Base-by-base conservation (phyloP, 2,113 vertebrate species). In the Ursus arctos region DNA sequence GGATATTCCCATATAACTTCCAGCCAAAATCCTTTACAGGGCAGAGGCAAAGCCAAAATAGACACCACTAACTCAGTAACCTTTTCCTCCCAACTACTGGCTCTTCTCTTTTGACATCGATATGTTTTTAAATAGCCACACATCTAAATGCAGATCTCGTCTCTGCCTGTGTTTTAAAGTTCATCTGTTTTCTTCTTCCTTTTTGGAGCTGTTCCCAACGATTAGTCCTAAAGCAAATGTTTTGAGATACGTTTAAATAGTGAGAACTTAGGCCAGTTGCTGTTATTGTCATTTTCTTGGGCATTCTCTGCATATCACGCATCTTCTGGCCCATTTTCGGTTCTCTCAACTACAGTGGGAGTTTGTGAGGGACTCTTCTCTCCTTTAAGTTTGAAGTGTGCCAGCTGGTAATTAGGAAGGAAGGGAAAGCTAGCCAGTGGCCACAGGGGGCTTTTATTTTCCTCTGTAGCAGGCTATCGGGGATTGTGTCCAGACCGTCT, bases 1-100 rank as follows among this genome's bases (percentile, higher is more conserved):
- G 67, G 43, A 69, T 94, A 89, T 97, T 88, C 81, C 85, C 47
- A 72, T 67, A 49, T 82, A 81, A 80, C 13, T 81, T 89, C 86
- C 18, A 84, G 55, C 57, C 79, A 96, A 93, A 84, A 76, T 87
- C 14, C 67, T 91, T 92, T 76, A 43, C 31, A 85, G 2, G 31
- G 7, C 65, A 96, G 84, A 91, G 7, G 11, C 65, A 91, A 94
- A 94, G 26, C 90, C 77, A 69, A 40, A 97, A 51, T 15, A 95
- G 51, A 95, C 19, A 55, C 13, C 0, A 21, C 7, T 81, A 79
- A 91, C 69, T 86, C 69, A 85, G 10, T 92, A 63, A 72, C 21
- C 6, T 65, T 77, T 33, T 96, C 43, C 13, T 84, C 21, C 19
- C 28, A 63, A 28, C 11, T 26, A 61, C 6, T 49, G 6, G 2